phyloP scores from a whole-genome alignment of 2,113 vertebrate genomes.

The Stigmatopora argus region DNA sequence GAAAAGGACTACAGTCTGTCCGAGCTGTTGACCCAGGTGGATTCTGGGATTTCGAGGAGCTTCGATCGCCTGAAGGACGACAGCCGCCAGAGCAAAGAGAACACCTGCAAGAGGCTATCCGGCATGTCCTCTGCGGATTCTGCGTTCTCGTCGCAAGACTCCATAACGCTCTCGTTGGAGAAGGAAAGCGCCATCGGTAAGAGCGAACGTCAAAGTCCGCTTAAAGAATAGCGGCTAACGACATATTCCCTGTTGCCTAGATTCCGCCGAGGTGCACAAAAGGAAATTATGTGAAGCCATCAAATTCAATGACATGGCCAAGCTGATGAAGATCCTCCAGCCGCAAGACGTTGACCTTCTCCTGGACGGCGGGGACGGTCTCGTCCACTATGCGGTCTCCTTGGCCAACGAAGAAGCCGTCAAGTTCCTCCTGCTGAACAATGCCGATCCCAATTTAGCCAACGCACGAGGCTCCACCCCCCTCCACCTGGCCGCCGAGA shows the following conservation, averaged over 20 bases:
- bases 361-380: slow-evolving; percentile 80
- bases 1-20: slow-evolving; percentile 90
- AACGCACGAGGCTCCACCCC: slow-evolving; percentile 82
- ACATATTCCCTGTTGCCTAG: slow-evolving; percentile 50
- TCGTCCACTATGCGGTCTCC: slow-evolving; percentile 85
- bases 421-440: slow-evolving; percentile 90
- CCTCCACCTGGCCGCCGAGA: slow-evolving; percentile 86
- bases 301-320: slow-evolving; percentile 81
- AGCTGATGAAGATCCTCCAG: slow-evolving; percentile 96
- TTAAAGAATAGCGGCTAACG: background rate
- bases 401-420: slow-evolving; percentile 89
- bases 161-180: slow-evolving; percentile 89
- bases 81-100: slow-evolving; percentile 78
- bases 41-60: slow-evolving; percentile 85
- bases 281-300: slow-evolving; percentile 88
- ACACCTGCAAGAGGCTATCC: slow-evolving; percentile 83
- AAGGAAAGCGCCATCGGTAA: slow-evolving; percentile 84
- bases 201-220: slow-evolving; percentile 6
- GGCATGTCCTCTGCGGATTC: slow-evolving; percentile 96
- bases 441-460: slow-evolving; percentile 84
- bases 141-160: slow-evolving; percentile 94
- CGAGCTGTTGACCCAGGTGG: slow-evolving; percentile 87
- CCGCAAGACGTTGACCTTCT: slow-evolving; percentile 94
- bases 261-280: slow-evolving; percentile 85
- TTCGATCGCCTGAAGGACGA: slow-evolving; percentile 84